A percentile compares a stretch with the other conserved stretches of the same genome.
Conservation (phyloP, 2,888 invertebrate species). For the Thera obeliscata region DNA sequence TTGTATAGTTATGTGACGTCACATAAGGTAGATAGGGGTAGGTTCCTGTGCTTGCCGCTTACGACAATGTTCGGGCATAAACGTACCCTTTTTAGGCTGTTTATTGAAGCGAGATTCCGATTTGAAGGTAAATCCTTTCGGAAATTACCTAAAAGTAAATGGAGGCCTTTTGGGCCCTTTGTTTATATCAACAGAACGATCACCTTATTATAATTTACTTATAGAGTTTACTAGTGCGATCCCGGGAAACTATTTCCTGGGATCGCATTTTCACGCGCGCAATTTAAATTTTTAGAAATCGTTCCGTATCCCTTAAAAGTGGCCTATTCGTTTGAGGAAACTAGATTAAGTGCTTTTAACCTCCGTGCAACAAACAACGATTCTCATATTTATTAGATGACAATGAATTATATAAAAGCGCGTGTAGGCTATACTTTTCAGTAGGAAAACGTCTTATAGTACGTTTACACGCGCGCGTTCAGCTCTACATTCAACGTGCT, state of each 20-base stretch:
- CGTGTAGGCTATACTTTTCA: too few relatives aligned
- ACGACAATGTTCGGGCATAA: slow-evolving; percentile 11
- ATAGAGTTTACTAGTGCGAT: too few relatives aligned
- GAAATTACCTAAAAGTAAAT: background rate
- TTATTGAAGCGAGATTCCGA: background rate
- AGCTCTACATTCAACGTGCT: too few relatives aligned
- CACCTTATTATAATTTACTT: too few relatives aligned
- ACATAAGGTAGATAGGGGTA: slow-evolving; percentile 15
- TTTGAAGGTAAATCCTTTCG: background rate
- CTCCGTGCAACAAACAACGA: slow-evolving; percentile 1
- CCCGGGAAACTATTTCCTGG: too few relatives aligned
- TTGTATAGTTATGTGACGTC: slow-evolving; percentile 1
- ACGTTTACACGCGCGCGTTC: too few relatives aligned
- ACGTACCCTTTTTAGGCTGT: background rate
- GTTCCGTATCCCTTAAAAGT: background rate
- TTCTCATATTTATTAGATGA: slow-evolving; percentile 7
- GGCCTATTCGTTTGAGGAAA: background rate
- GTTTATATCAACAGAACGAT: background rate
- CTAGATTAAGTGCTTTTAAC: background rate
- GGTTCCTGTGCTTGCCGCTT: slow-evolving; percentile 10
- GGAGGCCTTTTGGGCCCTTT: background rate
- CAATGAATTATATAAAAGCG: too few relatives aligned
- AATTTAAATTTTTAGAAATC: too few relatives aligned
- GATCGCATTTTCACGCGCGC: too few relatives aligned
- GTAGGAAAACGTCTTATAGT: too few relatives aligned